Base-by-base conservation (phyloP, 2,797 vertebrate species). In the Notoglanidium macrostoma region DNA sequence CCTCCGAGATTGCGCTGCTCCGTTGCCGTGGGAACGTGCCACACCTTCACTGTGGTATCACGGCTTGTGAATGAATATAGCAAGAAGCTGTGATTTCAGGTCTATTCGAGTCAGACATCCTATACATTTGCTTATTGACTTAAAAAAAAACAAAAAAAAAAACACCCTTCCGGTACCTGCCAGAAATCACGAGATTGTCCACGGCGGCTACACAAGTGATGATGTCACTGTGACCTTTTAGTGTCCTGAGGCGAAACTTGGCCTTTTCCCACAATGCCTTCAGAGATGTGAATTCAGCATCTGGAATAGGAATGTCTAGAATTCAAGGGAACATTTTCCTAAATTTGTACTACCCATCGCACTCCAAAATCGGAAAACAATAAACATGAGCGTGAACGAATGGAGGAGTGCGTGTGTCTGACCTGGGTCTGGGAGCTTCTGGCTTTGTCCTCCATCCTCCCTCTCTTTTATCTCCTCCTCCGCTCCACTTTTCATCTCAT, bases 171-270 rank as follows among this genome's bases (percentile, higher is more conserved):
- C 29, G 15, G 92, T 94, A 96, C 96, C 96, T 97, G 90, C 96
- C 96, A 88, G 96, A 96, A 91, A 97, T 92, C 82, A 97, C 94
- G 80, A 95, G 92, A 92, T 95, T 96, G 93, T 96, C 95, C 89
- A 96, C 93, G 2, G 94, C 94, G 85, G 95, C 93, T 86, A 95
- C 95, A 15, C 95, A 96, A 87, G 96, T 96, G 90, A 97, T 91
- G 21, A 97, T 95, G 94, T 97, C 96, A 83, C 93, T 96, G 94
- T 97, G 96, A 90, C 96, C 96, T 91, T 95, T 93, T 85, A 97
- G 72, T 77, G 89, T 91, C 91, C 95, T 92, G 88, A 96, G 89
- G 87, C 95, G 96, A 90, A 97, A 97, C 92, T 92, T 94, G 0
- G 93, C 89, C 90, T 94, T 95, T 90, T 95, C 95, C 95, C 96